phyloP scores from a whole-genome alignment of 2,113 vertebrate genomes.

The Tursiops truncatus region DNA sequence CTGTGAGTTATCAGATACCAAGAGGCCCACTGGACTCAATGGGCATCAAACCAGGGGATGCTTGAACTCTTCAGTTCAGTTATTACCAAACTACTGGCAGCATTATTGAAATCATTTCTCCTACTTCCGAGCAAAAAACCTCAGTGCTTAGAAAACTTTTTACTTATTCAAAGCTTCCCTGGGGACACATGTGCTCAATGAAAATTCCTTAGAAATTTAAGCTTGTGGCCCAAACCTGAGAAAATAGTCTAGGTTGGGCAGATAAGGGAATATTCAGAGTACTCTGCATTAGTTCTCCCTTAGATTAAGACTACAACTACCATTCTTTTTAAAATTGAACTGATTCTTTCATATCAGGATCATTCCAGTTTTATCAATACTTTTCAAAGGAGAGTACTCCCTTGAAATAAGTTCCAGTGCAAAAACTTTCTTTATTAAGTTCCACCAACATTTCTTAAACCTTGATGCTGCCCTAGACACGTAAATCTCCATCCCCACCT shows the following conservation, averaged over 20 bases:
- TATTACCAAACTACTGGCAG: background rate
- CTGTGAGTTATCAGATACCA: background rate
- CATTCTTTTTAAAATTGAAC: background rate
- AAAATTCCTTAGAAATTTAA: background rate
- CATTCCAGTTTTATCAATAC: background rate
- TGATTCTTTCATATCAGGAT: background rate
- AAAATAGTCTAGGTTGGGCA: background rate
- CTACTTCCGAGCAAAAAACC: background rate
- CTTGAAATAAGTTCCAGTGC: background rate
- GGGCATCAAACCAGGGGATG: background rate
- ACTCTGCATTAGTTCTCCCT: background rate
- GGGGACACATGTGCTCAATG: background rate
- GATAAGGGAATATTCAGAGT: background rate
- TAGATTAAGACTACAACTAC: background rate
- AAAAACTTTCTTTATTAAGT: background rate
- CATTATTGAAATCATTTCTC: background rate
- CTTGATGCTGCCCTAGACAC: background rate
- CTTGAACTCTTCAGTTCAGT: background rate
- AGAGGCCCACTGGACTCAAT: background rate
- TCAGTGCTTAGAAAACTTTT: background rate
- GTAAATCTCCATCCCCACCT: background rate
- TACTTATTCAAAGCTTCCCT: background rate
- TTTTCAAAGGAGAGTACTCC: background rate
- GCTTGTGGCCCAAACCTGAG: background rate
- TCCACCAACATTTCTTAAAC: background rate